Evolutionary conservation across 92 coral and sea anemone species (phyloP), one percentile per base, ranked within the genome.

Genomic region (Phenganax stokvisi): DNA sequence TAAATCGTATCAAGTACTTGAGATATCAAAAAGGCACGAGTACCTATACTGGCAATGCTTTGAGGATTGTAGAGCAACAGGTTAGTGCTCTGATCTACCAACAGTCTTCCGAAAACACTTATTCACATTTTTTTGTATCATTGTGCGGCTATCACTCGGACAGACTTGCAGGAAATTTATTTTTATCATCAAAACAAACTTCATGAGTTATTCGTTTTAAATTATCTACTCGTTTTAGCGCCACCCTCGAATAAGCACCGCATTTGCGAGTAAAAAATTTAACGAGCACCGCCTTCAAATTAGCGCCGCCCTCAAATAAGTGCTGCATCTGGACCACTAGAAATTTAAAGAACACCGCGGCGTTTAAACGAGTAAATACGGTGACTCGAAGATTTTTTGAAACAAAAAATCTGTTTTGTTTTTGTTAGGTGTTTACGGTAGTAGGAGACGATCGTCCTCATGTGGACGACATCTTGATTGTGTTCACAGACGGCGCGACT

Each of bases 11-110:
- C 17, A 47, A 54, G 15, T 54, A 28, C 52, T 54, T 79, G 20
- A 63, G 60, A 79, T 79, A 79, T 15, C 72, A 62, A 52, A 59
- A 67, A 16, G 83, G 83, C 27, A 27, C 53, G 0, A 52, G 44
- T 20, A 79, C 83, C 10, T 12, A 55, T 13, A 65, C 74, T 62
- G 83, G 83, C 63, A 47, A 63, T 54, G 83, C 83, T 16, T 20
- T 79, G 47, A 79, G 52, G 62, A 79, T 79, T 25, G 83, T 79
- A 28, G 83, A 79, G 15, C 30, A 79, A 54, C 30, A 79, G 83
- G 83, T 79, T 3, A 0, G 73, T 30, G 1, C 2, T 12, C 63
- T 7, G 3, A 57, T 57, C 1, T 57, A 10, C 60, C 12, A 7
- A 15, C 60, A 1, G 16, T 1, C 16, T 57, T 15, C 67, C 25